Evolutionary conservation across 2,797 vertebrate species (phyloP).

Genomic region (Odontamblyopus lacepedii): DNA sequence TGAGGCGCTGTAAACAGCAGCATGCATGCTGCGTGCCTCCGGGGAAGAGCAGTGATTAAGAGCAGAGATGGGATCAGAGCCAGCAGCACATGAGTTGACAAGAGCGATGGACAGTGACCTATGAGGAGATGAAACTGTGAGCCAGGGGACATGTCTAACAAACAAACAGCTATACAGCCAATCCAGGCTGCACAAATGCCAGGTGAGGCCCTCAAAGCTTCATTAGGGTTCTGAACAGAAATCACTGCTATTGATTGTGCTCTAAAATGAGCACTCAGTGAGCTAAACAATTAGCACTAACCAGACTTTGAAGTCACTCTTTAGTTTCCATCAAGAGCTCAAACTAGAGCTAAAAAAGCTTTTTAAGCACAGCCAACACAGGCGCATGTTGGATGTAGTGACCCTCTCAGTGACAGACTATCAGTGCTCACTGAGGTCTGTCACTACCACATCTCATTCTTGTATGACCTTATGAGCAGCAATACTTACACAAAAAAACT

Average conservation of each 20-base stretch:
- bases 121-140: slow-evolving; percentile 36
- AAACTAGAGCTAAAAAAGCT: slow-evolving; percentile 20
- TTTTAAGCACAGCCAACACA: slow-evolving; percentile 17
- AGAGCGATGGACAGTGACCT: slow-evolving; percentile 46
- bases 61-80: slow-evolving; percentile 61
- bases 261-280: slow-evolving; percentile 49
- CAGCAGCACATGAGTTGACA: slow-evolving; percentile 58
- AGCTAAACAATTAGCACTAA: slow-evolving; percentile 32
- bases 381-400: slow-evolving; percentile 17
- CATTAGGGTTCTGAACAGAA: slow-evolving; percentile 29
- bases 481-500: neutral
- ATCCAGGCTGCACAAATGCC: slow-evolving; percentile 24
- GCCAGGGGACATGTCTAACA: slow-evolving; percentile 42
- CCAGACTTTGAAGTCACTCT: slow-evolving; percentile 33
- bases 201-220: slow-evolving; percentile 31
- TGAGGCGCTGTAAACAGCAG: slow-evolving; percentile 62
- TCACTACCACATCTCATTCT: neutral
- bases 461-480: neutral
- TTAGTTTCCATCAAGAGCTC: slow-evolving; percentile 29
- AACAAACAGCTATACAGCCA: slow-evolving; percentile 11
- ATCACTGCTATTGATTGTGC: slow-evolving; percentile 44
- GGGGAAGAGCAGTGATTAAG: slow-evolving; percentile 64
- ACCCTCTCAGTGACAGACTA: slow-evolving; percentile 14
- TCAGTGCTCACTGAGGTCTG: neutral
- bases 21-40: slow-evolving; percentile 53